Evolutionary conservation across 2,113 vertebrate genomes (phyloP).

Genomic region (Trochalopteron elliotii): DNA sequence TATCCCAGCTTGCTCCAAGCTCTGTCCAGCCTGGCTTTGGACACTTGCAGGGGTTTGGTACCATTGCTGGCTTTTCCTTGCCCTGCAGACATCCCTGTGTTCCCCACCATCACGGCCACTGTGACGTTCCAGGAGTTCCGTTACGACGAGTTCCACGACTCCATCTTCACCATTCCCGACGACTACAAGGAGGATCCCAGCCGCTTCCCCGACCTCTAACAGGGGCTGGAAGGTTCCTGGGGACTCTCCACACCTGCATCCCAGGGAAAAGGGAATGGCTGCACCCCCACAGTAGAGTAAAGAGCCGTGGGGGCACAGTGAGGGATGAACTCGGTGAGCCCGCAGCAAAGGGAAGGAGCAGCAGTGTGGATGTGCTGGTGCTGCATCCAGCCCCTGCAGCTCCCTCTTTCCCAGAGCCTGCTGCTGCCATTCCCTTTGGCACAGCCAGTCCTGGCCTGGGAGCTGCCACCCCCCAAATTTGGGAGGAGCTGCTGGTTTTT

Average conservation of each 20-base stretch:
- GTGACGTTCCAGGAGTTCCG: slow-evolving; percentile 99
- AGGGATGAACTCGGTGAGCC: slow-evolving; percentile 5
- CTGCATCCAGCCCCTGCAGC: not conserved
- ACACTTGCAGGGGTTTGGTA: rapidly evolving
- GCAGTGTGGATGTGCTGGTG: not conserved
- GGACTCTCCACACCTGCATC: not conserved
- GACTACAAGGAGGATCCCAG: slow-evolving; percentile 98
- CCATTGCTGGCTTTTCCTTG: rapidly evolving
- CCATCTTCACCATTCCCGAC: slow-evolving; percentile 91
- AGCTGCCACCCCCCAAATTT: not conserved
- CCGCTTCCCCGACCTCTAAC: slow-evolving; percentile 95
- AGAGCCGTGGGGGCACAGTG: not conserved
- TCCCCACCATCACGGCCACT: slow-evolving; percentile 98
- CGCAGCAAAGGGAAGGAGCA: slow-evolving; percentile 51
- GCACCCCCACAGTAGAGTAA: not conserved
- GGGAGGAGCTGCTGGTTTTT: slow-evolving; percentile 44
- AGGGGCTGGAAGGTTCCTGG: not conserved
- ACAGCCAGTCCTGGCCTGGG: not conserved
- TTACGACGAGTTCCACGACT: slow-evolving; percentile 88
- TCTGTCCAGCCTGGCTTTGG: rapidly evolving
- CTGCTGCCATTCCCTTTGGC: slow-evolving; percentile 16
- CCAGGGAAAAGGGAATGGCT: not conserved
- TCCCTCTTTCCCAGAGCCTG: slow-evolving; percentile 14
- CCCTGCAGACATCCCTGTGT: slow-evolving; percentile 90
- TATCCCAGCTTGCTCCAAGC: too few species aligned